Base-by-base conservation (phyloP, 2,113 vertebrate genomes). In the Chionodraco myersi region DNA sequence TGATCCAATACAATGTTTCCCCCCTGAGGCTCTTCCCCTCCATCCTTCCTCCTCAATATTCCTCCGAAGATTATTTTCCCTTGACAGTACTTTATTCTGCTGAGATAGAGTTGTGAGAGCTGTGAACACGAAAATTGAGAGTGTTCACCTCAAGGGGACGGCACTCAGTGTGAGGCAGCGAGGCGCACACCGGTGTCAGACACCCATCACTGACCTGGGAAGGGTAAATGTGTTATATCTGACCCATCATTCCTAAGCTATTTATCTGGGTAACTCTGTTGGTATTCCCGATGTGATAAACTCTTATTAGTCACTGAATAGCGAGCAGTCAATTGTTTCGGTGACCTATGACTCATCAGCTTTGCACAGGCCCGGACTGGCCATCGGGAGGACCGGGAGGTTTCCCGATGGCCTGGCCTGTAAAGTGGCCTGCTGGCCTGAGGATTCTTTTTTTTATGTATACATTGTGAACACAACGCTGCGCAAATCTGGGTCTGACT, bases 61-160 rank as follows among this genome's bases (percentile, higher is more conserved):
- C 78, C 71, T 85, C 71, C 54, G 57, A 59, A 78, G 54, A 87
- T 86, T 51, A 82, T 68, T 84, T 84, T 69, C 72, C 62, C 54
- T 61, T 63, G 41, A 18, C 51, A 1, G 10, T 71, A 26, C 44
- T 52, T 14, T 61, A 78, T 49, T 74, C 77, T 83, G 44, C 72
- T 58, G 75, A 80, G 75, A 68, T 66, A 54, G 60, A 74, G 51
- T 60, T 61, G 57, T 74, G 73, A 60, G 60, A 56, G 54, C 68
- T 76, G 82, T 69, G 76, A 91, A 81, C 84, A 82, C 77, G 75
- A 84, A 83, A 89, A 80, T 49, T 48, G 64, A 78, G 63, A 77
- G 77, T 77, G 72, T 82, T 79, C 52, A 86, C 79, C 79, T 83
- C 67, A 34, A 83, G 82, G 80, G 84, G 65, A 80, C 57, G 77